Evolutionary conservation across 2,113 vertebrate genomes (phyloP).

Genomic region (Falco punctatus): DNA sequence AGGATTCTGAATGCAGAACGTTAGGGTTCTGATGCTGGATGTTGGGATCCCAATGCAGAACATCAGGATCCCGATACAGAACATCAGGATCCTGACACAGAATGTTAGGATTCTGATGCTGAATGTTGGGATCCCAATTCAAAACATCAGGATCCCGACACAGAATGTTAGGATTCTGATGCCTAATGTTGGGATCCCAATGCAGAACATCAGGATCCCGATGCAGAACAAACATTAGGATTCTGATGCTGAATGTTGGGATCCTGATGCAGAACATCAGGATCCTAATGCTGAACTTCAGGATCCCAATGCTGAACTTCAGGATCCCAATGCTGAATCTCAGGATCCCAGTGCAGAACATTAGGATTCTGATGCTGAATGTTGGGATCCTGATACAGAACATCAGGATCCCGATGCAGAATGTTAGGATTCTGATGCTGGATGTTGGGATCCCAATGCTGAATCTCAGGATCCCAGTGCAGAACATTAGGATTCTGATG

Average conservation of each 20-base stretch:
- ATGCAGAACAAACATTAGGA: background rate
- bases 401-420: background rate
- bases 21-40: background rate
- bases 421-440: background rate
- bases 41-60: background rate
- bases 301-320: too few relatives aligned
- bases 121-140: background rate
- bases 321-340: too few relatives aligned
- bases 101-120: background rate
- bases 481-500: too few relatives aligned
- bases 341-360: rapidly evolving
- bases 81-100: background rate
- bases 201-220: background rate
- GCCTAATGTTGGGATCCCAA: background rate
- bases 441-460: background rate
- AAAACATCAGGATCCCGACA: background rate
- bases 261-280: too few relatives aligned
- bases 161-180: too few relatives aligned
- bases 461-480: too few relatives aligned
- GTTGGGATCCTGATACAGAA: background rate
- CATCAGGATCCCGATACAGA: background rate
- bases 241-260: too few relatives aligned
- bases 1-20: too few relatives aligned
- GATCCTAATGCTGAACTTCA: background rate
- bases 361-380: too few relatives aligned